Base-by-base conservation (phyloP, 2,113 vertebrate species). In the Solea senegalensis region DNA sequence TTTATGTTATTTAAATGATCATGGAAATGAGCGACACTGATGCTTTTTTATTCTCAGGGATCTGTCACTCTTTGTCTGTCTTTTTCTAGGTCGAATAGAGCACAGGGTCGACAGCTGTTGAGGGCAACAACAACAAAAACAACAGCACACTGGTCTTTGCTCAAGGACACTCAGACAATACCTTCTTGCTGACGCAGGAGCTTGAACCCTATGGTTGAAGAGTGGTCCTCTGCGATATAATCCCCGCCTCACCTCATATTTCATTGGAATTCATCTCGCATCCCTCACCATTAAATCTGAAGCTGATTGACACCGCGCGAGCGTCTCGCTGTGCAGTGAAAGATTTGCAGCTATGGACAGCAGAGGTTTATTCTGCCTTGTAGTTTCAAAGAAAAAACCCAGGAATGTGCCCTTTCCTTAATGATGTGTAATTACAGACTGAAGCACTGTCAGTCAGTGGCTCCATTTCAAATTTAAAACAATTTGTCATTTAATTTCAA, bases 151-250 rank as follows among this genome's bases (percentile, higher is more conserved):
- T 8, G 49, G 60, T 66, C 43, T 58, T 73, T 40, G 46, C 45
- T 77, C 73, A 81, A 82, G 78, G 79, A 74, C 69, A 53, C 61
- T 50, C 13, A 14, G 49, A 66, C 40, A 41, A 49, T 63, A 62
- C 21, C 40, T 21, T 43, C 41, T 13, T 27, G 65, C 67, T 69
- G 74, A 72, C 3, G 15, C 63, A 57, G 78, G 59, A 53, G 46
- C 50, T 62, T 73, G 72, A 76, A 81, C 72, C 72, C 61, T 60
- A 14, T 1, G 12, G 71, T 21, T 79, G 61, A 68, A 74, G 45
- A 55, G 70, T 16, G 69, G 54, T 67, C 54, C 3, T 52, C 26
- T 21, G 21, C 40, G 48, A 11, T 34, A 34, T 34, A 5, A 39
- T 63, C 58, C 1, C 34, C n/a, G 45, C 11, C 48, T 65, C 5